Conservation (phyloP, 2,113 vertebrate species). For the Mus pahari region DNA sequence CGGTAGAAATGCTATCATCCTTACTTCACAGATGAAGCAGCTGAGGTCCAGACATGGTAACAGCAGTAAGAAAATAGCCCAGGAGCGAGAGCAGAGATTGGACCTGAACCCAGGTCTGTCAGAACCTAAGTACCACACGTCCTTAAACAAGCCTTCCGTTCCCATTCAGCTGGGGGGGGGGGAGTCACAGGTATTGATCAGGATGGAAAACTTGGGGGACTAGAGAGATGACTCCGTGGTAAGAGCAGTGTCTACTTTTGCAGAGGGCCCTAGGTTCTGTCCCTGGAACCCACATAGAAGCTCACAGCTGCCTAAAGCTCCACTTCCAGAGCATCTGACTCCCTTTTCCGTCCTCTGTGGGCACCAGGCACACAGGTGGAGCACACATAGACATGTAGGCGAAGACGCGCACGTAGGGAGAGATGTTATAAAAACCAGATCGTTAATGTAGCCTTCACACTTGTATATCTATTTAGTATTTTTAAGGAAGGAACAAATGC, state of each 20-base stretch:
- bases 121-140: neutral
- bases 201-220: neutral
- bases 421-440: neutral
- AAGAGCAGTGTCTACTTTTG: neutral
- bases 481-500: constrained; percentile 24
- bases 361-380: neutral
- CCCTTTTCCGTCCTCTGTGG: too few relatives aligned
- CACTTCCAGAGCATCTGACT: neutral
- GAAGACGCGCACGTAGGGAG: neutral
- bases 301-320: too few relatives aligned
- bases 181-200: neutral
- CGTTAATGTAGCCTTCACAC: neutral
- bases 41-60: neutral
- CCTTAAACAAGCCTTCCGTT: neutral
- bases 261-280: neutral
- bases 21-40: neutral
- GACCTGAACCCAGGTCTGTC: neutral
- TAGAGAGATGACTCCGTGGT: neutral
- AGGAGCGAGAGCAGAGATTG: neutral
- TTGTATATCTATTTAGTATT: neutral
- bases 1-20: neutral
- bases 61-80: neutral
- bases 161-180: too few relatives aligned
- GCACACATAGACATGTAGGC: neutral
- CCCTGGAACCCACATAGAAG: neutral